These are phyloP conservation scores for Carapus acus DNA, from an alignment of 2,797 vertebrate species.

Conservation along the genomic window DNA sequence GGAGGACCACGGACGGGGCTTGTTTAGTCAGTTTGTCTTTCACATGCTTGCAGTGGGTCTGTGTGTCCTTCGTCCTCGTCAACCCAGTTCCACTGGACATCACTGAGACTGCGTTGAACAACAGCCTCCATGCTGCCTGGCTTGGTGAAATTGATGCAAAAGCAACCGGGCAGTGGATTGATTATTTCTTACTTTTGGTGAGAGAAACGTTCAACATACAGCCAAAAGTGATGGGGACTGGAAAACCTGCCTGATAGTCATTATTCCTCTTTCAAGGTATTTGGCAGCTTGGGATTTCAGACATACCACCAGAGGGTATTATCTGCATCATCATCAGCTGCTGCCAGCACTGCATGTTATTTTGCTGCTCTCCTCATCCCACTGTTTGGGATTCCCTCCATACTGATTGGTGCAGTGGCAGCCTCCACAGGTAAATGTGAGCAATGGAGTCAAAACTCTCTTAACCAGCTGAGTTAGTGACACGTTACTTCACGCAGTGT, in stretches of 20 bases:
- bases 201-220: slow-evolving; percentile 21
- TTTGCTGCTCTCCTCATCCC: slow-evolving; percentile 38
- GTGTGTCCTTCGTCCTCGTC: slow-evolving; percentile 66
- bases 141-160: slow-evolving; percentile 57
- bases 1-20: too few species aligned
- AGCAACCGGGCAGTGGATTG: slow-evolving; percentile 65
- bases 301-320: slow-evolving; percentile 27
- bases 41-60: slow-evolving; percentile 47
- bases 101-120: slow-evolving; percentile 61
- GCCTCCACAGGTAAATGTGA: slow-evolving; percentile 53
- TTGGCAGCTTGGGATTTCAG: too few species aligned
- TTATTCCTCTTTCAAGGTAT: too few species aligned
- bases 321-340: slow-evolving; percentile 5
- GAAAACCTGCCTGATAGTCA: too few species aligned
- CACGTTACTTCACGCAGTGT: too few species aligned
- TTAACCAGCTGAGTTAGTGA: too few species aligned
- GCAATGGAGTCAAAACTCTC: too few species aligned
- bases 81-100: slow-evolving; percentile 62
- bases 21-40: too few species aligned
- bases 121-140: slow-evolving; percentile 67
- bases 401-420: slow-evolving; percentile 46
- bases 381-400: slow-evolving; percentile 44
- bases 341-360: slow-evolving; percentile 32
- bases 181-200: slow-evolving; percentile 54
- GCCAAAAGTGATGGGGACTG: too few species aligned